These are phyloP conservation scores for Theocolax elegans DNA, from an alignment of 1,140 invertebrate species.

Conservation along the genomic window DNA sequence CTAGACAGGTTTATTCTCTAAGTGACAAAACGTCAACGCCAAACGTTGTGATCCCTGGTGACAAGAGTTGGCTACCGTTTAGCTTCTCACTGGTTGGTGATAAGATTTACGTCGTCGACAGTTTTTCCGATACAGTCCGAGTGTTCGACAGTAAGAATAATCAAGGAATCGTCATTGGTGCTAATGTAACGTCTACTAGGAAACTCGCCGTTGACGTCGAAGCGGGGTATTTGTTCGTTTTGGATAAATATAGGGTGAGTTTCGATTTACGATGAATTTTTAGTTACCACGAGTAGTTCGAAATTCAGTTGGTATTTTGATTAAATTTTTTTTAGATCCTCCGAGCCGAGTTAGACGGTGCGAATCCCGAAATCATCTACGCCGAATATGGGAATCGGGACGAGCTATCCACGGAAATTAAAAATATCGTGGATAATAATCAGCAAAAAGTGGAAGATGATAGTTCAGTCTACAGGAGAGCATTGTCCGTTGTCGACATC, in stretches of 20 bases:
- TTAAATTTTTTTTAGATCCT: conserved; percentile 3
- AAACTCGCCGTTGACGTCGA: neutral
- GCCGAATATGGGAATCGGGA: neutral
- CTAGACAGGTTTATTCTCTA: neutral
- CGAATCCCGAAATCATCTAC: neutral
- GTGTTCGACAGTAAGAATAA: neutral
- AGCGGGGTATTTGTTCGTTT: conserved; percentile 12
- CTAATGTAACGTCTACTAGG: neutral
- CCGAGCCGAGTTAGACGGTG: conserved; percentile 10
- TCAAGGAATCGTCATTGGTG: neutral
- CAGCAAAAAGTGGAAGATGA: neutral
- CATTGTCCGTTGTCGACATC: neutral
- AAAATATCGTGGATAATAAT: neutral
- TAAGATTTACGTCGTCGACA: conserved; percentile 17
- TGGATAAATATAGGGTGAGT: conserved; percentile 1
- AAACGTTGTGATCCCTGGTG: neutral
- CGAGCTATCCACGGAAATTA: neutral
- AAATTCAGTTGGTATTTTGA: too few species aligned
- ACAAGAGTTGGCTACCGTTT: neutral
- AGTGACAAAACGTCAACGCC: neutral
- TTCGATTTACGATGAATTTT: too few species aligned
- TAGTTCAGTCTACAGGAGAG: neutral
- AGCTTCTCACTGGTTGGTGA: neutral
- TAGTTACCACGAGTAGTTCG: too few species aligned
- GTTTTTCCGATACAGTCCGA: neutral